Conservation (phyloP, 2,888 invertebrate species). For the Leptopilina syphax region DNA sequence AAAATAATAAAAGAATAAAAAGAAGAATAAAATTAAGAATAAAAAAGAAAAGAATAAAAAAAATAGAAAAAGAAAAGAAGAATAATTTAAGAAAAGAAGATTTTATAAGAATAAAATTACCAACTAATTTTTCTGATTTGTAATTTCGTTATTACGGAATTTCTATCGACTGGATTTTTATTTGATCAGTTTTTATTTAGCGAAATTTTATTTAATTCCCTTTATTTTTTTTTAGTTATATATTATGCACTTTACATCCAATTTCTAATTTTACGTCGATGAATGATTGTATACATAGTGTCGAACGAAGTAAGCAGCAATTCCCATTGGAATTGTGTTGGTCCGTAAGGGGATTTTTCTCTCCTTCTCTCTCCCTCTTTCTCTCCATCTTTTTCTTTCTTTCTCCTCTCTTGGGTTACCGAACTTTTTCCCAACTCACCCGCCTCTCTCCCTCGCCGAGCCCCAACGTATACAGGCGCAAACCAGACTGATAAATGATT, state of each 20-base stretch:
- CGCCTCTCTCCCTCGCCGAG: not conserved
- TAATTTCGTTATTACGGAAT: too few species aligned
- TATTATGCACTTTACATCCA: not conserved
- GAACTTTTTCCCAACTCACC: slow-evolving; percentile 32
- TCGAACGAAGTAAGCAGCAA: slow-evolving; percentile 10
- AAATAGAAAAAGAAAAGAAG: too few species aligned
- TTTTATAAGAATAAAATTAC: too few species aligned
- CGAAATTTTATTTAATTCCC: too few species aligned
- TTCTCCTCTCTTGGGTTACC: slow-evolving; percentile 30
- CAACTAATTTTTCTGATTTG: too few species aligned
- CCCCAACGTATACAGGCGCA: slow-evolving; percentile 1
- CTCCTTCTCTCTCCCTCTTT: not conserved
- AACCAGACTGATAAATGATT: slow-evolving; percentile 40
- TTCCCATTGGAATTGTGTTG: slow-evolving; percentile 15
- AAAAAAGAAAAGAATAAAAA: too few species aligned
- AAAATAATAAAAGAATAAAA: too few species aligned
- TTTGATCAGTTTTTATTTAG: too few species aligned
- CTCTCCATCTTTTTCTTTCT: slow-evolving; percentile 18
- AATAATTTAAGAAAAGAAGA: too few species aligned
- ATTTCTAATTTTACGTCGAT: slow-evolving; percentile 27
- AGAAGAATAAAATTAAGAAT: too few species aligned
- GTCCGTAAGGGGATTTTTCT: slow-evolving; percentile 21
- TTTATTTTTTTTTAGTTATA: too few species aligned
- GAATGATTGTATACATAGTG: not conserved
- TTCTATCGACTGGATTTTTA: too few species aligned